phyloP scores from a whole-genome alignment of 1,140 invertebrate species.

The Hylyphantes graminicola region DNA sequence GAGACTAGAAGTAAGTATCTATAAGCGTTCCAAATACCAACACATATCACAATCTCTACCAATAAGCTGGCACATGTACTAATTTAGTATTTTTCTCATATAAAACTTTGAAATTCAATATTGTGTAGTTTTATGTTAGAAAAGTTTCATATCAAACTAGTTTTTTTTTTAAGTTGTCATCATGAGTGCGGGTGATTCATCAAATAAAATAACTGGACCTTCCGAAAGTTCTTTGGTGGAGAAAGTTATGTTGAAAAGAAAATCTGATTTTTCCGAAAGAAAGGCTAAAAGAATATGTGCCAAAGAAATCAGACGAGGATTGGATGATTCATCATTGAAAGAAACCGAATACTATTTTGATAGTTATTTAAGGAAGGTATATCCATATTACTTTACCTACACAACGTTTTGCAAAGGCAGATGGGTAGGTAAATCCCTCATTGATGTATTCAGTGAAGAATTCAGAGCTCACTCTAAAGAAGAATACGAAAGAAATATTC shows the following conservation, averaged over 20 bases:
- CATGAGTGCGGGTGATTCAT: too few relatives aligned
- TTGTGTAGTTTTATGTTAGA: too few relatives aligned
- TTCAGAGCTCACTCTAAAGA: conserved; percentile 92
- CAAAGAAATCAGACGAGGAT: conserved; percentile 86
- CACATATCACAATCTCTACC: too few relatives aligned
- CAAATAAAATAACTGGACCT: background rate
- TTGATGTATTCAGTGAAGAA: conserved; percentile 94
- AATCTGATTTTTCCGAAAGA: conserved; percentile 8
- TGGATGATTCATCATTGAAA: conserved; percentile 91
- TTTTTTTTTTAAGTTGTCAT: too few relatives aligned
- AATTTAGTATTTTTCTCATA: too few relatives aligned
- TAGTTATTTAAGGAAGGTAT: conserved; percentile 96
- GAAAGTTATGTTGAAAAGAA: conserved; percentile 21
- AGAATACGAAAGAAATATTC: conserved; percentile 76
- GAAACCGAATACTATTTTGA: conserved; percentile 97
- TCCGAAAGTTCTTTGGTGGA: conserved; percentile 1
- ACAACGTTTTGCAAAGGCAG: conserved; percentile 96
- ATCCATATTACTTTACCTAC: conserved; percentile 98
- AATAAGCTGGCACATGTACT: too few relatives aligned
- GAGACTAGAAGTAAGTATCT: too few relatives aligned
- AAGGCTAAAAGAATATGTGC: conserved; percentile 18
- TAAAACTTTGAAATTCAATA: too few relatives aligned
- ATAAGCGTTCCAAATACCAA: too few relatives aligned
- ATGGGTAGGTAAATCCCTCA: conserved; percentile 94
- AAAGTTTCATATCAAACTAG: too few relatives aligned